A percentile compares a stretch with the other conserved stretches of the same genome.
phyloP scores from a whole-genome alignment of 1,140 invertebrate species.

The Zaprionus nigranus region DNA sequence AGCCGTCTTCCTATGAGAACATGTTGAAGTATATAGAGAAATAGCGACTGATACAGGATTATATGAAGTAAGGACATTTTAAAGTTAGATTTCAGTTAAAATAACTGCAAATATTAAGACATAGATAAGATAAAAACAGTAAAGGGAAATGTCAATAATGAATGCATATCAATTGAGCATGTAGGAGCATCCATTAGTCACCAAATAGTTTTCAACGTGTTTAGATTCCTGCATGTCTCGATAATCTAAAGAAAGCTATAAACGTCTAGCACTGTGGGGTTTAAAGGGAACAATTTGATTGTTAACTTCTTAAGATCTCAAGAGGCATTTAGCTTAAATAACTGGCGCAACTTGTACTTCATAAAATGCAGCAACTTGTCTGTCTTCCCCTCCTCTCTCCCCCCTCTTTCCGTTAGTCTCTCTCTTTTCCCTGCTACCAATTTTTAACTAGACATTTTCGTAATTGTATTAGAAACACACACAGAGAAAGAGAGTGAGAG shows the following conservation, averaged over 20 bases:
- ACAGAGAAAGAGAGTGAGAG: conserved; percentile 13
- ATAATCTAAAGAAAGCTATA: neutral
- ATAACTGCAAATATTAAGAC: too few species aligned
- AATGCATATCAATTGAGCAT: too few species aligned
- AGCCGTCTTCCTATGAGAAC: too few species aligned
- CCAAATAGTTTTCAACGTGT: too few species aligned
- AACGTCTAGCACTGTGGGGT: neutral
- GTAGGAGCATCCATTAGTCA: too few species aligned
- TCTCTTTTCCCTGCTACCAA: neutral
- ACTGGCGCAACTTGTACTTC: neutral
- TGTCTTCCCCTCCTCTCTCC: neutral
- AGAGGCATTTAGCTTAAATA: conserved; percentile 1
- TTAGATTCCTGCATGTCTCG: too few species aligned
- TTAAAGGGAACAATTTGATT: neutral
- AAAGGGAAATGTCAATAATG: too few species aligned
- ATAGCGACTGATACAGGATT: too few species aligned
- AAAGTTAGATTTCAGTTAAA: too few species aligned
- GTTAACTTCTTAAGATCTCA: neutral
- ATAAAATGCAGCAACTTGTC: neutral
- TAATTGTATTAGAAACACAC: conserved; percentile 76
- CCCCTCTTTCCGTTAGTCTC: neutral
- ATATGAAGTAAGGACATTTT: too few species aligned
- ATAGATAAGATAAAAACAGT: too few species aligned
- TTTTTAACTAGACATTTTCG: conserved; percentile 19
- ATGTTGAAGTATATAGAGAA: too few species aligned